Base-by-base conservation (phyloP, 2,797 vertebrate species). In the Mareca penelope region DNA sequence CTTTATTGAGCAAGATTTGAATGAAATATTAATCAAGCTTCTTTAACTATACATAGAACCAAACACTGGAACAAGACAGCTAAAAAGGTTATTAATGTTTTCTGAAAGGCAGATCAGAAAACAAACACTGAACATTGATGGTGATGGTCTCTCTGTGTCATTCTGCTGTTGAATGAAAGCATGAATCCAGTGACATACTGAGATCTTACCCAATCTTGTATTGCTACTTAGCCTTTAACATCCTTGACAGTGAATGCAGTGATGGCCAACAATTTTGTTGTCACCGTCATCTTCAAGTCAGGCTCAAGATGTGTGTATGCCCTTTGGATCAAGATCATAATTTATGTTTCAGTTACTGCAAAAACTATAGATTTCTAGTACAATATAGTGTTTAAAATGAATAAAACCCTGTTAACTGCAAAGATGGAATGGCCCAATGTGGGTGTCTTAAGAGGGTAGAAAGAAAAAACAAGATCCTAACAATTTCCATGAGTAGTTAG, bases 41-140 rank as follows among this genome's bases (percentile, higher is more conserved):
- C 76, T 53, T 12, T 26, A 67, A 40, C 13, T 28, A 11, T n/a
- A 22, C 7, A 60, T 23, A 46, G 18, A 60, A 8, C 29, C 56
- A 46, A 35, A 18, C 24, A 35, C 12, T 56, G 22, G 35, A 75
- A 29, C 24, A 56, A 39, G n/a, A 35, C 24, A 52, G 26, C 15
- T 63, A 39, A 85, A 73, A 80, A 28, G 17, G 3, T 31, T 15
- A 40, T 39, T n/a, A 24, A 4, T 55, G 13, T 75, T 79, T 70
- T 60, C 46, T 46, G 63, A 56, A 69, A 77, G 33, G 40, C 8
- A 57, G 15, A 60, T 46, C 40, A 35, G 40, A 83, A 69, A 85
- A 55, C 9, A 35, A 81, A 21, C 9, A 44, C 15, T 0, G 3
- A 56, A 76, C 0, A 1, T 37, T 10, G 22, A 23, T 0, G 0